A percentile compares a stretch with the other conserved stretches of the same genome.
These are phyloP conservation scores for Sinocyclocheilus anshuiensis DNA, from an alignment of 2,113 vertebrate genomes.

Conservation along the genomic window DNA sequence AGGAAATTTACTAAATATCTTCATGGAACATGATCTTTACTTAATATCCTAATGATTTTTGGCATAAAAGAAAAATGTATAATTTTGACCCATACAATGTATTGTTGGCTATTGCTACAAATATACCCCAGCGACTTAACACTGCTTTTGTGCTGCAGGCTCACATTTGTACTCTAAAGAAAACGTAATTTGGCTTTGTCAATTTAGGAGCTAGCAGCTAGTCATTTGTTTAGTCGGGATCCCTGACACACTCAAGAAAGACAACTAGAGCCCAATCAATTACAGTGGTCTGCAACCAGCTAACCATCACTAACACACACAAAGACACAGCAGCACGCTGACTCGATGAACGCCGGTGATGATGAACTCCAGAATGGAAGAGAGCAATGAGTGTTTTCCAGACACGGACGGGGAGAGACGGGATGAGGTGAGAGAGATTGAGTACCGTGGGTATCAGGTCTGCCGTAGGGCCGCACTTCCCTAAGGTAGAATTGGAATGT, in stretches of 20 bases:
- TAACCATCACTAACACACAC: conserved; percentile 10
- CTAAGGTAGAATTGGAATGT: conserved; percentile 74
- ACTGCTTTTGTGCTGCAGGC: no score
- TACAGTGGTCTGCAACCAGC: not conserved
- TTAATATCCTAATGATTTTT: no score
- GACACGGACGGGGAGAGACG: conserved; percentile 1
- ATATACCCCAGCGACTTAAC: no score
- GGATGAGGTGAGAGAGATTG: not conserved
- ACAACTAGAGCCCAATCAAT: no score
- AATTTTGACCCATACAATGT: no score
- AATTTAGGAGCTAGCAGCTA: not conserved
- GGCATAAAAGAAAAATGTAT: no score
- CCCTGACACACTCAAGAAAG: no score
- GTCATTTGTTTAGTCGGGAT: not conserved
- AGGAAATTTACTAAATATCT: no score
- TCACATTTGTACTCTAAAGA: not conserved
- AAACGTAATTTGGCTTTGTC: not conserved
- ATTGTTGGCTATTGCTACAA: no score
- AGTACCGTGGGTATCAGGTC: conserved; percentile 76
- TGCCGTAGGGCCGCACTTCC: conserved; percentile 71
- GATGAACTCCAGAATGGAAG: conserved; percentile 1
- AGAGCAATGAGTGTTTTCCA: conserved; percentile 27
- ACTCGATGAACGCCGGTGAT: not conserved
- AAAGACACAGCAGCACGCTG: not conserved
- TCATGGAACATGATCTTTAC: no score